Evolutionary conservation across 2,888 invertebrate species (phyloP), one percentile per base, ranked within the genome.

Genomic region (Epistrophe eligans): DNA sequence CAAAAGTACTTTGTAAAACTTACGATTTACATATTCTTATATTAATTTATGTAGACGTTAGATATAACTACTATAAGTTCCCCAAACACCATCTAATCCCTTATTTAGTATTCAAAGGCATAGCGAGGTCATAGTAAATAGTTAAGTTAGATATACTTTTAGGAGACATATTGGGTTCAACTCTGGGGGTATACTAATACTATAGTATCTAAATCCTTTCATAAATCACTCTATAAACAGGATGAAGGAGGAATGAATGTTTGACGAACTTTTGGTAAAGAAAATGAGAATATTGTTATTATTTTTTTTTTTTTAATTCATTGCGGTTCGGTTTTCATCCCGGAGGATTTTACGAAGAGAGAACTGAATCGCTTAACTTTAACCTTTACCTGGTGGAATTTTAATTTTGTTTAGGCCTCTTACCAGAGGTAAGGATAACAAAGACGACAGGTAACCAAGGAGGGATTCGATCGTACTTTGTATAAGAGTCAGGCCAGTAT

Each of bases 11-110:
- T 64, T 77, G 66, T 48, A 6, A 67, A 62, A 48, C 67, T 40
- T 76, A 50, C 35, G 64, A 79, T 79, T 84, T 64, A 71, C 55
- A 55, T 55, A 28, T 71, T 71, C 74, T 76, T 62, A 79, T 79
- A 80, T 80, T 71, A 58, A 52, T 38, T 60, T 52, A 67, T 52
- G 67, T 55, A 48, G 32, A 67, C 58, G 32, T 24, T 4, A 32
- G 32, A 8, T 7, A 6, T 7, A 24, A 24, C 24, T 24, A 24
- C 24, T 24, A 24, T 50, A 24, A 43, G 24, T 24, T 24, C 24
- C 15, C 15, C 5, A 1, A 17, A 62, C 15, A 15, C 43, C 32
- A 67, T 4, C 38, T 77, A 50, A 67, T 58, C 67, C 24, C 58
- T 62, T n/a, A 17, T 43, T 70, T 70, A 55, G 28, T 80, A 58